Percentiles rank a stretch among this genome's conserved stretches.
These are phyloP conservation scores for Phyllopteryx taeniolatus DNA, from an alignment of 2,113 vertebrate species.

Conservation along the genomic window DNA sequence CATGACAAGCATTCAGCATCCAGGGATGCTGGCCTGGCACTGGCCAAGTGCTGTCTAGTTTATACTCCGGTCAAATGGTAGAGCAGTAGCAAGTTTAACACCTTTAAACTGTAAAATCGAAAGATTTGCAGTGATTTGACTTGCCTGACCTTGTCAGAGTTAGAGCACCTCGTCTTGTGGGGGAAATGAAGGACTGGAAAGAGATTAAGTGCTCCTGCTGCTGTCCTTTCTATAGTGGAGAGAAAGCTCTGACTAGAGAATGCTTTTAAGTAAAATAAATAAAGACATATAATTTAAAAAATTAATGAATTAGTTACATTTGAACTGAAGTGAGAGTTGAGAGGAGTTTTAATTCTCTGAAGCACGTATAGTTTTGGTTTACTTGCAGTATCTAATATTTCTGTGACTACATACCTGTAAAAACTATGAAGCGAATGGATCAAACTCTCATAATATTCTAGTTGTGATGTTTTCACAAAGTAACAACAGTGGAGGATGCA, in stretches of 20 bases:
- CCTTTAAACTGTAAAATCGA: conserved; percentile 55
- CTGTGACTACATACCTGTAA: neutral
- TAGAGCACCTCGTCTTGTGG: conserved; percentile 30
- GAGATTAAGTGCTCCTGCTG: conserved; percentile 24
- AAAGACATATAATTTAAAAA: too few species aligned
- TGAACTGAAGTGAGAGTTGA: conserved; percentile 14
- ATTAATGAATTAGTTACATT: neutral
- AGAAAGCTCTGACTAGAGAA: conserved; percentile 15
- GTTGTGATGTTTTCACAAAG: neutral
- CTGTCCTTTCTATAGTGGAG: conserved; percentile 5
- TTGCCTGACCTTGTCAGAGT: conserved; percentile 43
- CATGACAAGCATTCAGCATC: conserved; percentile 48
- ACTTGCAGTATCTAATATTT: conserved; percentile 12
- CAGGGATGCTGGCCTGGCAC: conserved; percentile 49
- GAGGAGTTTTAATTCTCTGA: conserved; percentile 4
- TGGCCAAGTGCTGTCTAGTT: conserved; percentile 46
- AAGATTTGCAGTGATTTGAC: conserved; percentile 47
- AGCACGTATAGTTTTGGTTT: conserved; percentile 10
- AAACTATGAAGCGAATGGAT: neutral
- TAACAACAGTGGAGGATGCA: neutral
- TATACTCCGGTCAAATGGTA: conserved; percentile 53
- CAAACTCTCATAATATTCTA: neutral
- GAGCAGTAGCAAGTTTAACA: conserved; percentile 50
- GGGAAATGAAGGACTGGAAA: conserved; percentile 18
- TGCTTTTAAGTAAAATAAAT: neutral